Evolutionary conservation across 2,113 vertebrate genomes (phyloP).

Genomic region (Megaceryle torquata): DNA sequence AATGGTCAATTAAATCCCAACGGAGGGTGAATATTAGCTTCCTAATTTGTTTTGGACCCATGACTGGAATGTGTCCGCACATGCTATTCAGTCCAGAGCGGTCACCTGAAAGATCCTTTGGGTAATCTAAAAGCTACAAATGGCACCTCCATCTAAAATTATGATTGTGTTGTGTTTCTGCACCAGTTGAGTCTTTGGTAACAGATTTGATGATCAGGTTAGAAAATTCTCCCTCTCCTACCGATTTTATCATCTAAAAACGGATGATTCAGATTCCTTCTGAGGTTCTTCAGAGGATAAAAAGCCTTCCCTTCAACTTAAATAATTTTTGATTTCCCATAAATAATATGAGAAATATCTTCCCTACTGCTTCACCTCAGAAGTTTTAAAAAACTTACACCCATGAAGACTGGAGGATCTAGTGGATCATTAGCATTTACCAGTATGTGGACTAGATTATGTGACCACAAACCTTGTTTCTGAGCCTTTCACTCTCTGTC

Average conservation of each 20-base stretch:
- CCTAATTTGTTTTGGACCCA: conserved; percentile 62
- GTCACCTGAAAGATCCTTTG: conserved; percentile 54
- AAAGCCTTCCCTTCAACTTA: background rate
- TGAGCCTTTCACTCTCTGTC: conserved; percentile 50
- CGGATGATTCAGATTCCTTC: background rate
- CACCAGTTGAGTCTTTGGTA: background rate
- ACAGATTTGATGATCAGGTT: conserved; percentile 1
- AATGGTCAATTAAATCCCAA: conserved; percentile 63
- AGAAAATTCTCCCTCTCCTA: background rate
- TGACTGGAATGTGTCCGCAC: conserved; percentile 13
- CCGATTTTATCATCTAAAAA: background rate
- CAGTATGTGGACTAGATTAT: background rate
- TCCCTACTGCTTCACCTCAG: background rate
- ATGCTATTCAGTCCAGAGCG: conserved; percentile 7
- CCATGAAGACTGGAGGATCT: background rate
- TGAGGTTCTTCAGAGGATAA: background rate
- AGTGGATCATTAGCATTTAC: background rate
- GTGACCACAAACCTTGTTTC: background rate
- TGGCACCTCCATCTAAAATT: conserved; percentile 34
- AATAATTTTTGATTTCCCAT: background rate
- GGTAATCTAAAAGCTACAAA: conserved; percentile 59
- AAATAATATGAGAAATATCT: background rate
- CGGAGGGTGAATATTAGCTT: conserved; percentile 39
- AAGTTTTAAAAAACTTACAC: background rate
- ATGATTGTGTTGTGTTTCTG: conserved; percentile 34